These are phyloP conservation scores for Syncerus caffer DNA, from an alignment of 2,797 vertebrate species.

Conservation along the genomic window DNA sequence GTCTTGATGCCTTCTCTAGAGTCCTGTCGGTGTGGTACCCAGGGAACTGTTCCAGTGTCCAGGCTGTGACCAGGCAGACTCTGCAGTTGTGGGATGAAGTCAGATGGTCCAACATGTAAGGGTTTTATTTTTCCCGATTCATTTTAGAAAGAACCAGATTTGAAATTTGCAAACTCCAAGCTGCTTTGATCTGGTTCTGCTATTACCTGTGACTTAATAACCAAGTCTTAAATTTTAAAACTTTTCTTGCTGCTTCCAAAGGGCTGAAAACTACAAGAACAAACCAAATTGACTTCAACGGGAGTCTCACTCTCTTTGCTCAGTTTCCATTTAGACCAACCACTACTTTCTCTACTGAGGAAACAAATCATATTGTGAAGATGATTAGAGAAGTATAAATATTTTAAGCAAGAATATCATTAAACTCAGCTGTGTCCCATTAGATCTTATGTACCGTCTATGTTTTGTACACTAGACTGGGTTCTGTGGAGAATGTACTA, in stretches of 20 bases:
- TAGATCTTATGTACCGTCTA: not conserved
- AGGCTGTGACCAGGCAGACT: not conserved
- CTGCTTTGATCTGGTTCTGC: not conserved
- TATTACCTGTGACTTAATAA: not conserved
- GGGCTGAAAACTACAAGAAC: not conserved
- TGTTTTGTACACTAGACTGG: not conserved
- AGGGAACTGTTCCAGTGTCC: not conserved
- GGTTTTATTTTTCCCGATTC: not conserved
- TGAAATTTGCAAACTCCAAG: not conserved
- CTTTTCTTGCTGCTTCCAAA: conserved; percentile 2
- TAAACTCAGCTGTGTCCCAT: not conserved
- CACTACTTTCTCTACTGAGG: not conserved
- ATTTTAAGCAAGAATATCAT: not conserved
- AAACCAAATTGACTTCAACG: not conserved
- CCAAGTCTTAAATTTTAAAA: not conserved
- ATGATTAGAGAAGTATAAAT: not conserved
- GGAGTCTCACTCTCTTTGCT: not conserved
- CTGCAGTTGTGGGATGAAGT: not conserved
- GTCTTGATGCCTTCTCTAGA: not conserved
- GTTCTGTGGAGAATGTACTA: not conserved
- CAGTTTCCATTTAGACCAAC: not conserved
- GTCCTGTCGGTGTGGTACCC: rapidly evolving
- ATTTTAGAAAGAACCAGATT: not conserved
- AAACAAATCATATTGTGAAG: not conserved
- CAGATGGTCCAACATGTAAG: not conserved